Percentiles rank a stretch among this genome's conserved stretches.
phyloP scores from a whole-genome alignment of 2,888 invertebrate genomes.

The Abrostola triplasia region DNA sequence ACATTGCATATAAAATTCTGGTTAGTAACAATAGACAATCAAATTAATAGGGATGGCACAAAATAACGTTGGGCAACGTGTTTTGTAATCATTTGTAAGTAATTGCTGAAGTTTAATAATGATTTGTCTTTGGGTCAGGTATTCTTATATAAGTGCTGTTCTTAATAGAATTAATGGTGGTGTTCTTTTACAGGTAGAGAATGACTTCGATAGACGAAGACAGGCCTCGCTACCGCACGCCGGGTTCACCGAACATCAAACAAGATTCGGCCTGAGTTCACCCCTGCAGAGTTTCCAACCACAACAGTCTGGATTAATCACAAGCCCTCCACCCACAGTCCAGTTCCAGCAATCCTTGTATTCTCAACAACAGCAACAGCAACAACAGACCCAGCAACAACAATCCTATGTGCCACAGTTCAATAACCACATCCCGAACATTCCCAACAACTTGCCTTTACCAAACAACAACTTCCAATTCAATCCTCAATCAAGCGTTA shows the following conservation, averaged over 20 bases:
- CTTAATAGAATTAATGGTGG: constrained; percentile 4
- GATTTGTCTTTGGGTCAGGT: background rate
- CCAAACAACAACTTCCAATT: constrained; percentile 74
- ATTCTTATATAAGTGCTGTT: background rate
- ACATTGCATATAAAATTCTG: constrained; percentile 13
- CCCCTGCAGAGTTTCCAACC: constrained; percentile 80
- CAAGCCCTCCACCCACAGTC: constrained; percentile 73
- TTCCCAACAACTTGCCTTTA: constrained; percentile 67
- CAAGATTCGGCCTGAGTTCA: constrained; percentile 82
- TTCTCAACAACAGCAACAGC: constrained; percentile 60
- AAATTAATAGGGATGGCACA: constrained; percentile 25
- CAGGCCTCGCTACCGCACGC: constrained; percentile 77
- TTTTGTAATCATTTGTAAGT: constrained; percentile 13
- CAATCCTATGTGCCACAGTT: constrained; percentile 81
- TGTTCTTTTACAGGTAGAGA: constrained; percentile 79
- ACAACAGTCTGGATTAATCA: constrained; percentile 64
- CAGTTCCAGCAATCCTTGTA: constrained; percentile 72
- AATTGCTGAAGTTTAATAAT: constrained; percentile 32
- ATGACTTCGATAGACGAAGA: constrained; percentile 85
- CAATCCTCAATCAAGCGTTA: constrained; percentile 67
- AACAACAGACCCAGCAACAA: constrained; percentile 32
- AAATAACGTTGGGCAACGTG: constrained; percentile 6
- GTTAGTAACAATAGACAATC: constrained; percentile 27
- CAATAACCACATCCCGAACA: constrained; percentile 72
- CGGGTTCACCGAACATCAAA: constrained; percentile 83